Evolutionary conservation across 2,797 vertebrate species (phyloP).

Genomic region (Scolopax rusticola): DNA sequence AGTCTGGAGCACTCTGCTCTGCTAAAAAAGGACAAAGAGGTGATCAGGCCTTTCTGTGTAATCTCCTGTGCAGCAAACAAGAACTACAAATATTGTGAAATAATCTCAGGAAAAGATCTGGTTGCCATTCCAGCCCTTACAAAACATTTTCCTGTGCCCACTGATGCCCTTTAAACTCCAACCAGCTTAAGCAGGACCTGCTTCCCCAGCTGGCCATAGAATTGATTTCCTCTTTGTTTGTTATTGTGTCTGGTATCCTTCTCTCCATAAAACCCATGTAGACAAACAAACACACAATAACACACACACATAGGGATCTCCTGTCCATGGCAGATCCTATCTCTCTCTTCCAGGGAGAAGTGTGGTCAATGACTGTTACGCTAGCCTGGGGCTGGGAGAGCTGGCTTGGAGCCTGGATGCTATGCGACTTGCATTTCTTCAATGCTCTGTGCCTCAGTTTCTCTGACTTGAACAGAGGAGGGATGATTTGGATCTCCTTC

Average conservation of each 20-base stretch:
- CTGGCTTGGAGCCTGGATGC: neutral
- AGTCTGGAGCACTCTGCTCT: neutral
- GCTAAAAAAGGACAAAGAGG: neutral
- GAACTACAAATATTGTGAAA: constrained; percentile 51
- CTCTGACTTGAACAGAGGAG: neutral
- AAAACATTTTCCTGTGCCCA: constrained; percentile 4
- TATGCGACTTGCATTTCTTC: neutral
- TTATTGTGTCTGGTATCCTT: constrained; percentile 27
- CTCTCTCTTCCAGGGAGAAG: neutral
- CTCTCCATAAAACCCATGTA: neutral
- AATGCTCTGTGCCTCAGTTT: neutral
- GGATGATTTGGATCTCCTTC: neutral
- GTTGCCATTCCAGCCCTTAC: constrained; percentile 22
- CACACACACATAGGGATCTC: neutral
- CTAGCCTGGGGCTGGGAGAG: neutral
- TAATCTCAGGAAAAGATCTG: constrained; percentile 44
- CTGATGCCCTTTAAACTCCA: constrained; percentile 43
- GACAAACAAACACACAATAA: neutral
- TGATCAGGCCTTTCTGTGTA: constrained; percentile 10
- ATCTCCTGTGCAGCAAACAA: neutral
- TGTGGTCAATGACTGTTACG: neutral
- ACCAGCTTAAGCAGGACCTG: neutral
- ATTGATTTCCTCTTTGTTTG: constrained; percentile 35
- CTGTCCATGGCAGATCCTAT: neutral
- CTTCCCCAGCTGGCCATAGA: neutral